These are phyloP conservation scores for Takifugu rubripes DNA, from an alignment of 2,797 vertebrate genomes.

Conservation along the genomic window DNA sequence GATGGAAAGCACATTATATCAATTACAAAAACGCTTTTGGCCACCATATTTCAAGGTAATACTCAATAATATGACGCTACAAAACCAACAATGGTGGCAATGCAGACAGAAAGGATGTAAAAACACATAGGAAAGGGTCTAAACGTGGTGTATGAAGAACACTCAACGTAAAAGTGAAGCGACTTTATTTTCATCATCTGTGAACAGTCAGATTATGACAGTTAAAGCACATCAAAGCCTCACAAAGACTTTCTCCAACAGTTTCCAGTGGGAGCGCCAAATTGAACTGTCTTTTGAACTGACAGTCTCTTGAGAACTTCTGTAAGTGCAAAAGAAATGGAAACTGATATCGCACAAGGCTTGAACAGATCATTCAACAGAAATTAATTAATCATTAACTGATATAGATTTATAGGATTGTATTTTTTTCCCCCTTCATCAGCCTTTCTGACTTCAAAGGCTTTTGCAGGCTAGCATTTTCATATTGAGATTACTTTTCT, in stretches of 20 bases:
- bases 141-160: no score
- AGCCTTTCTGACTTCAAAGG: constrained; percentile 65
- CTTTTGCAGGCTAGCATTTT: constrained; percentile 52
- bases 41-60: no score
- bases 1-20: no score
- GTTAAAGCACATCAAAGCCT: constrained; percentile 71
- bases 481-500: constrained; percentile 22
- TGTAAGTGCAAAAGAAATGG: constrained; percentile 66
- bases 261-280: constrained; percentile 60
- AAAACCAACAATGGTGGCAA: no score
- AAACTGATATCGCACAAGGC: constrained; percentile 66
- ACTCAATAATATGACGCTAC: no score
- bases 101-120: no score
- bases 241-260: constrained; percentile 57
- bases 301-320: constrained; percentile 67
- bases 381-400: constrained; percentile 73
- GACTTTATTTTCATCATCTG: constrained; percentile 51
- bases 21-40: no score
- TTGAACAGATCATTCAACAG: constrained; percentile 64
- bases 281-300: constrained; percentile 72
- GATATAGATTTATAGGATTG: constrained; percentile 69
- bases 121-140: no score
- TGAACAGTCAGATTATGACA: constrained; percentile 58
- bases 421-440: constrained; percentile 49
- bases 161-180: constrained; percentile 28